These are phyloP conservation scores for Oryctolagus cuniculus DNA, from an alignment of 2,113 vertebrate species.

Conservation along the genomic window mOryCun1.1 NC_091435.1:10635001-10635500, in stretches of 20 bases:
- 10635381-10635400: too few relatives aligned
- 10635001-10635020: neutral
- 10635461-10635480: too few relatives aligned
- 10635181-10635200: neutral
- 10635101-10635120: too few relatives aligned
- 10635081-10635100: too few relatives aligned
- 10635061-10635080: too few relatives aligned
- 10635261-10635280: neutral
- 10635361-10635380: too few relatives aligned
- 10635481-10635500: too few relatives aligned
- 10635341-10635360: neutral
- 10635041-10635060: neutral
- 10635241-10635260: neutral
- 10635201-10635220: neutral
- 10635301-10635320: too few relatives aligned
- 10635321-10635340: neutral
- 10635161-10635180: neutral
- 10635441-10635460: too few relatives aligned
- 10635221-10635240: neutral
- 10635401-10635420: too few relatives aligned
- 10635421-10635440: too few relatives aligned
- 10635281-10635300: neutral
- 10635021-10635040: neutral
- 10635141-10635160: neutral
- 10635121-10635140: neutral